These are phyloP conservation scores for Drosophila ercepeae DNA, from an alignment of 1,140 invertebrate species.

Conservation along the genomic window DNA sequence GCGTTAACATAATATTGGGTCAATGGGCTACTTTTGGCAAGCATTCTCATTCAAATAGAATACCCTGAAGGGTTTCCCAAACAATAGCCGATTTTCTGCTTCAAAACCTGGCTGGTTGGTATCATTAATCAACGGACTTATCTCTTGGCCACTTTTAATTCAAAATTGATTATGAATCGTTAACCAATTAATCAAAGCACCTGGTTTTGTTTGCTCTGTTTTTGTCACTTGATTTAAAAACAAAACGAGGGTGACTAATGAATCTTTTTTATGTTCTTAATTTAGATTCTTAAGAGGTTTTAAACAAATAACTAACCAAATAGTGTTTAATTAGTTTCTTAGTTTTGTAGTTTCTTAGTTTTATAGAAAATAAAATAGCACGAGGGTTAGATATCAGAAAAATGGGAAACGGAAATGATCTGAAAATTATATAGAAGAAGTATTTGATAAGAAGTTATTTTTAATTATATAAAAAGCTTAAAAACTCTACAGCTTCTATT, in stretches of 20 bases:
- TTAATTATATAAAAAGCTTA: too few relatives aligned
- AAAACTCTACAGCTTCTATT: too few relatives aligned
- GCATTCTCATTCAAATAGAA: not conserved
- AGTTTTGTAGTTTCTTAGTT: not conserved
- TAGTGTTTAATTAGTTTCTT: not conserved
- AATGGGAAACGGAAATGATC: not conserved
- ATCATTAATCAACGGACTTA: not conserved
- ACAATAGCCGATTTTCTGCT: not conserved
- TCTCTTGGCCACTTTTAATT: not conserved
- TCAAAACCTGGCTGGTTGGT: too few relatives aligned
- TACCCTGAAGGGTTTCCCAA: not conserved
- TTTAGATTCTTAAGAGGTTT: not conserved
- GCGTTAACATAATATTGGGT: not conserved
- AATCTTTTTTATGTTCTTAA: not conserved
- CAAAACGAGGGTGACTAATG: not conserved
- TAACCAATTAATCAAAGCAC: not conserved
- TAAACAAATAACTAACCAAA: too few relatives aligned
- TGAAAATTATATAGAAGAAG: not conserved
- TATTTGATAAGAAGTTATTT: too few relatives aligned
- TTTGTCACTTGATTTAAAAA: not conserved
- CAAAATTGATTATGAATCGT: conserved; percentile 1
- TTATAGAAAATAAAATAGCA: not conserved
- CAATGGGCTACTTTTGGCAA: not conserved
- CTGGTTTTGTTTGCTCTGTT: not conserved
- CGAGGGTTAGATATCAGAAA: not conserved